Evolutionary conservation across 35 echinoderm and acorn worm species (phyloP), one percentile per base, ranked within the genome.

Genomic region (Heliocidaris tuberculata): DNA sequence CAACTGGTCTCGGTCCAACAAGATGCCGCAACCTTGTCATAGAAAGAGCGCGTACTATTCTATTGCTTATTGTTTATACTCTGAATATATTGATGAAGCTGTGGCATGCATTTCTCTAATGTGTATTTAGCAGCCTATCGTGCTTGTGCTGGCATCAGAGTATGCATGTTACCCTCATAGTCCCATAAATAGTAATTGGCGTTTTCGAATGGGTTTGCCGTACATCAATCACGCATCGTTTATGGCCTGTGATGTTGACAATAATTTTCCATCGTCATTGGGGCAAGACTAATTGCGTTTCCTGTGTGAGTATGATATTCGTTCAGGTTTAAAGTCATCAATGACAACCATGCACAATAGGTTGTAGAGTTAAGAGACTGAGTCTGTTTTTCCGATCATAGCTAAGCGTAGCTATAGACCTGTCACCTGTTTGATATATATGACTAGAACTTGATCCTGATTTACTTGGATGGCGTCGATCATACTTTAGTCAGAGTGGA

Each of bases 241-340:
- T 89, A 89, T 89, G 47, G 32, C 29, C 87, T 48, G 87, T 89
- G 87, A 89, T 89, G 87, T 89, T 89, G 87, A 89, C 87, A 89
- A 89, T 89, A 89, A 89, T 89, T 89, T 78, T 89, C 87, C 32
- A 89, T 89, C 87, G 87, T 32, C 87, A 89, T 89, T 89, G 87
- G 47, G 31, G 87, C 87, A 48, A 89, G 87, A 89, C 87, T 89
- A 89, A 89, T 89, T 89, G 87, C 87, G 47, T 89, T 89, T 89
- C 87, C 87, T 89, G 31, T 48, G 15, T 24, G 12, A 89, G 87
- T 24, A 89, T 89, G 47, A 78, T 78, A 78, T 78, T 78, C 65
- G 65, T 24, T 78, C 65, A 78, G 65, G 65, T 78, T 78, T 78
- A 78, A 78, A 78, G 65, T 78, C 52, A 11, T 56, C 65, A 78